phyloP scores from a whole-genome alignment of 2,113 vertebrate genomes.

The Paraplagusia blochii region DNA sequence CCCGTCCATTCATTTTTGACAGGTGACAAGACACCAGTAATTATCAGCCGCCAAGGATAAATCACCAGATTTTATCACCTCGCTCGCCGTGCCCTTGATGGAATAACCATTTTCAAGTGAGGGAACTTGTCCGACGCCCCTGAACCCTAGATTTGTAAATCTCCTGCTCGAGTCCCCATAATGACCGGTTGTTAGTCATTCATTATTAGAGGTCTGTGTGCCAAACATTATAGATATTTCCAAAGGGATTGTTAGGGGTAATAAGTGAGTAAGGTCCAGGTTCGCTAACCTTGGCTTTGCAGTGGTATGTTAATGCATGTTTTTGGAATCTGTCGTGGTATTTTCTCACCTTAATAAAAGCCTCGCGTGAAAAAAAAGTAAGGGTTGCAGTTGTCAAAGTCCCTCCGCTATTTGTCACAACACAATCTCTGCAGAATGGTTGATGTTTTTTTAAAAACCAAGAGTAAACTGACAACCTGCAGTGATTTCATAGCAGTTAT shows the following conservation, averaged over 20 bases:
- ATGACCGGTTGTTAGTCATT: conserved; percentile 76
- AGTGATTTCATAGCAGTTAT: conserved; percentile 21
- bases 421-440: conserved; percentile 12
- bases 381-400: conserved; percentile 17
- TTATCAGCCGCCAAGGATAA: conserved; percentile 79
- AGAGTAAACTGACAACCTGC: conserved; percentile 6
- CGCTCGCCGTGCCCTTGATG: conserved; percentile 57
- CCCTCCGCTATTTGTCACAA: conserved; percentile 32
- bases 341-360: conserved; percentile 79
- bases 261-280: conserved; percentile 76
- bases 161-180: conserved; percentile 72
- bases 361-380: conserved; percentile 37
- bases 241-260: conserved; percentile 76
- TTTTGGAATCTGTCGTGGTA: conserved; percentile 70
- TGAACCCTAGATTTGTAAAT: conserved; percentile 80
- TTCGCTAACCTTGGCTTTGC: conserved; percentile 77
- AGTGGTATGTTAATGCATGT: conserved; percentile 81
- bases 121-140: conserved; percentile 59
- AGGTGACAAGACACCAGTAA: conserved; percentile 78
- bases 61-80: conserved; percentile 74
- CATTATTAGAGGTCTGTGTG: conserved; percentile 81
- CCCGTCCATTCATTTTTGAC: conserved; percentile 73
- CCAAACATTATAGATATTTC: conserved; percentile 77
- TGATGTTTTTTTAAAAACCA: conserved; percentile 36
- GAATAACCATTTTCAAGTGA: conserved; percentile 76